Evolutionary conservation across 1,140 invertebrate genomes (phyloP).

Genomic region (Pantala flavescens): DNA sequence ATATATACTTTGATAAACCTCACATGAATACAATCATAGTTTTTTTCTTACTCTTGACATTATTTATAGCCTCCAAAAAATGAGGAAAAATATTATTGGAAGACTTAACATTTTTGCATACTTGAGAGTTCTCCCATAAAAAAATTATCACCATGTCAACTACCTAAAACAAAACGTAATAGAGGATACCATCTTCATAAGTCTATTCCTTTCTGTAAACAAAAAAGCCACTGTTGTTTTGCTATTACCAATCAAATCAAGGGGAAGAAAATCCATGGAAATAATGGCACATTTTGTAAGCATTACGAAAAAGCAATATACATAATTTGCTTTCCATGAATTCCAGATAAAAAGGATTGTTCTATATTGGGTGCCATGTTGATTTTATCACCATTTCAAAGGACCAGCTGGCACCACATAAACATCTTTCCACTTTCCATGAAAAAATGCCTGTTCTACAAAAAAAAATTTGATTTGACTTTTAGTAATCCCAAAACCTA

Average conservation of each 20-base stretch:
- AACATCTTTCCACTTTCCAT: too few relatives aligned
- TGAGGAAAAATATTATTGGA: neutral
- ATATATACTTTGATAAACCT: too few relatives aligned
- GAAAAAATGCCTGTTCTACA: neutral
- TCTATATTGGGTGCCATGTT: neutral
- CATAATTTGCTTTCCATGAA: neutral
- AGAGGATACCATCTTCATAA: too few relatives aligned
- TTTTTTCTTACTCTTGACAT: neutral
- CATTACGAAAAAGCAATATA: neutral
- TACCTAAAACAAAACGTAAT: too few relatives aligned
- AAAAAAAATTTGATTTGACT: neutral
- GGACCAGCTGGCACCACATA: too few relatives aligned
- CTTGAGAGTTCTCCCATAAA: neutral
- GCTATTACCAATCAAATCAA: too few relatives aligned
- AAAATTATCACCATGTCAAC: neutral
- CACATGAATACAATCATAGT: too few relatives aligned
- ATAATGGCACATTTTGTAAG: neutral
- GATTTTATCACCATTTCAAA: too few relatives aligned
- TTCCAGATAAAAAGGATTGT: neutral
- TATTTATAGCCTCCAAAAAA: neutral
- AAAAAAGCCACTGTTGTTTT: too few relatives aligned
- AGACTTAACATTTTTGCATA: neutral
- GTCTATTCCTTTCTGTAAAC: too few relatives aligned
- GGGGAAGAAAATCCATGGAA: neutral
- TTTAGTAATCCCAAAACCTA: slow-evolving; percentile 3